Evolutionary conservation across 2,797 vertebrate genomes (phyloP).

Genomic region (Leptodactylus fallax): DNA sequence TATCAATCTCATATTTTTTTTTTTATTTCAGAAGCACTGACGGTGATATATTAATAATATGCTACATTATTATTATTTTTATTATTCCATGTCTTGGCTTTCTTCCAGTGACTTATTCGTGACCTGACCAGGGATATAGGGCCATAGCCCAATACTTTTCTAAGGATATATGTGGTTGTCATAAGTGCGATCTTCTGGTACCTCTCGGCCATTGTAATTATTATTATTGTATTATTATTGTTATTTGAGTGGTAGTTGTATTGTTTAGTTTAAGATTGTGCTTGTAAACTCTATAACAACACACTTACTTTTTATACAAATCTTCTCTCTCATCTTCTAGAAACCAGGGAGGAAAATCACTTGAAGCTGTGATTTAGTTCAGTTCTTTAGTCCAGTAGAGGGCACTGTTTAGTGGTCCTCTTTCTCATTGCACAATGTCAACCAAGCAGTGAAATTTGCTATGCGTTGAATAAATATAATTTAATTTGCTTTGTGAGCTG

Average conservation of each 20-base stretch:
- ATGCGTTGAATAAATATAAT: background rate
- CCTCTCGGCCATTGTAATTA: too few species aligned
- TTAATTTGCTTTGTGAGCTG: constrained; percentile 54
- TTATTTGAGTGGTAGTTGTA: background rate
- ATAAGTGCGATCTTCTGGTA: too few species aligned
- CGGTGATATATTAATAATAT: too few species aligned
- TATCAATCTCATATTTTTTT: too few species aligned
- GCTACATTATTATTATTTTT: too few species aligned
- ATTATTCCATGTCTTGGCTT: too few species aligned
- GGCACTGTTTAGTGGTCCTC: background rate
- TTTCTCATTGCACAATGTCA: background rate
- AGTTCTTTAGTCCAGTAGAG: constrained; percentile 33
- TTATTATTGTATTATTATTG: background rate
- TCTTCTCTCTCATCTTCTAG: background rate
- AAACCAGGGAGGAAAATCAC: background rate
- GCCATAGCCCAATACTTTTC: too few species aligned
- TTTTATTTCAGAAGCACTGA: too few species aligned
- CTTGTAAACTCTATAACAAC: background rate
- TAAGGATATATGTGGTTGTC: too few species aligned
- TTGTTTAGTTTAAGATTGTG: background rate
- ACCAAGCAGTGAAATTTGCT: background rate
- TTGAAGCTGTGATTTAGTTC: background rate
- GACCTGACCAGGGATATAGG: too few species aligned
- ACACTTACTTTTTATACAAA: background rate
- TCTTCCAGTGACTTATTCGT: too few species aligned